phyloP scores from a whole-genome alignment of 2,797 vertebrate species.

The Micrastur ruficollis region DNA sequence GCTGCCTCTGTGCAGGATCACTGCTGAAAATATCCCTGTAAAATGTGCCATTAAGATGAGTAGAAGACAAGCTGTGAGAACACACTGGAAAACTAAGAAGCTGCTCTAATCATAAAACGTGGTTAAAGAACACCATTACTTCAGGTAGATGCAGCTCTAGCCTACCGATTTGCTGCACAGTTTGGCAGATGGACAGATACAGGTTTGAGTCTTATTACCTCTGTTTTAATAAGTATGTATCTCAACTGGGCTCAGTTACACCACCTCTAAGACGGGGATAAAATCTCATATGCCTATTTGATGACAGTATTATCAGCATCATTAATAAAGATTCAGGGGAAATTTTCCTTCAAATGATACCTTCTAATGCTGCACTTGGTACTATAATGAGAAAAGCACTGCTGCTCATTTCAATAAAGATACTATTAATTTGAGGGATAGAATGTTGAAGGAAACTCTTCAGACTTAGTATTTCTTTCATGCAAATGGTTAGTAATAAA shows the following conservation, averaged over 20 bases:
- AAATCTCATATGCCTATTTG: background rate
- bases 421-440: background rate
- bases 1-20: conserved; percentile 56
- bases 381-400: background rate
- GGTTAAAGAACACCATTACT: background rate
- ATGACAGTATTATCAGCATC: background rate
- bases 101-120: background rate
- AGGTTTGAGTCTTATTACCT: background rate
- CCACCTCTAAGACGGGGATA: background rate
- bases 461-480: background rate
- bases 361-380: background rate
- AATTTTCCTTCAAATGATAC: background rate
- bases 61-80: background rate
- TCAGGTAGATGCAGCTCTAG: background rate
- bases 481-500: background rate
- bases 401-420: background rate
- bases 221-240: background rate
- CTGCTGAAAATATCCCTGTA: conserved; percentile 67
- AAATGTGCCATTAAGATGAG: conserved; percentile 39
- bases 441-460: background rate
- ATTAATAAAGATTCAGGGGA: background rate
- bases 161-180: background rate
- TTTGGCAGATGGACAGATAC: background rate
- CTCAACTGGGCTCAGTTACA: background rate
- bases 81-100: background rate